Percentiles rank a stretch among this genome's conserved stretches.
Conservation (phyloP, 2,113 vertebrate species). For the Laterallus jamaicensis region DNA sequence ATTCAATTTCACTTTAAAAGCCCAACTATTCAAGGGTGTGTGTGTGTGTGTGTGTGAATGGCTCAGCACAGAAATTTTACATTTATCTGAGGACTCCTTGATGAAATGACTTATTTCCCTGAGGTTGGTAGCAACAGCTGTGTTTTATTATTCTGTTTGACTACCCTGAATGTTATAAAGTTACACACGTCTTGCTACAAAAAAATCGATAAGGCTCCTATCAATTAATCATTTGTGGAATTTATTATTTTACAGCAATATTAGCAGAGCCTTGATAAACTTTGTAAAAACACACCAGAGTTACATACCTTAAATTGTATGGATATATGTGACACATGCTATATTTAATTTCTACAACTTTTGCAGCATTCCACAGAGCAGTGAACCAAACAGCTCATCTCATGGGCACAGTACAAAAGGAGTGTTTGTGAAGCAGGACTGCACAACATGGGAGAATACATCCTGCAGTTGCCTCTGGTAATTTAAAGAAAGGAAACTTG, state of each 20-base stretch:
- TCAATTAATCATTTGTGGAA: not conserved
- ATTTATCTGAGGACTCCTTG: not conserved
- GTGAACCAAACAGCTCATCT: not conserved
- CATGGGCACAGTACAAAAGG: not conserved
- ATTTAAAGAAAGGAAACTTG: not conserved
- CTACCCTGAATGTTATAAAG: not conserved
- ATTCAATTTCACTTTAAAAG: not conserved
- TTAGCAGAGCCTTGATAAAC: not conserved
- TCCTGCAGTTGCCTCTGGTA: not conserved
- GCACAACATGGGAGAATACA: not conserved
- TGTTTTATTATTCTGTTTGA: not conserved
- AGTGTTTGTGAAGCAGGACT: not conserved
- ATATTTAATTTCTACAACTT: not conserved
- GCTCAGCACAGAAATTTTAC: not conserved
- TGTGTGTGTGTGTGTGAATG: not conserved
- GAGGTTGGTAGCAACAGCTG: not conserved
- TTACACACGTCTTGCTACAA: not conserved
- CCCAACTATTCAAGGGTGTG: not conserved
- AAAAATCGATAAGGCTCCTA: not conserved
- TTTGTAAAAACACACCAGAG: not conserved
- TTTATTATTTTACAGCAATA: not conserved
- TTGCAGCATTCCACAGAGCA: not conserved
- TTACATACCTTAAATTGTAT: not conserved
- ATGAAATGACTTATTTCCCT: not conserved
- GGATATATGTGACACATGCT: not conserved